Percentiles rank a stretch among this genome's conserved stretches.
phyloP scores from a whole-genome alignment of 2,888 invertebrate species.

The Rhingia rostrata region DNA sequence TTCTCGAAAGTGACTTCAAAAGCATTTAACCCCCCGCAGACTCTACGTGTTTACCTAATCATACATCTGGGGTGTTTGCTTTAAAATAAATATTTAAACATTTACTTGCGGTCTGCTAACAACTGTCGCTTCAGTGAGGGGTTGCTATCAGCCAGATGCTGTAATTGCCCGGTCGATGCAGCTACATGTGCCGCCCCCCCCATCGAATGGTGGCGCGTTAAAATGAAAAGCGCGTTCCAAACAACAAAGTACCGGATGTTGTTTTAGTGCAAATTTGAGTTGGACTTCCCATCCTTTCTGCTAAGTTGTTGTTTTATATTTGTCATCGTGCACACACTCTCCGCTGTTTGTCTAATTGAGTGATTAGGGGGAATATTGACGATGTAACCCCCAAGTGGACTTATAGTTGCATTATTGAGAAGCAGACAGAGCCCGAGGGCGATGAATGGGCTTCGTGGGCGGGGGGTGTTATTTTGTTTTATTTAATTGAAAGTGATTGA shows the following conservation, averaged over 20 bases:
- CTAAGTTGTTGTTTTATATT: slow-evolving; percentile 4
- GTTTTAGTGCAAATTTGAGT: slow-evolving; percentile 37
- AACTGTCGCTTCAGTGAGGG: slow-evolving; percentile 5
- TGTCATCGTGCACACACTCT: not conserved
- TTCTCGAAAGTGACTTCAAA: slow-evolving; percentile 55
- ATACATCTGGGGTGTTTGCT: slow-evolving; percentile 46
- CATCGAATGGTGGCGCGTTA: no score
- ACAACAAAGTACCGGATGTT: slow-evolving; percentile 67
- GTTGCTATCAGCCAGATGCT: slow-evolving; percentile 15
- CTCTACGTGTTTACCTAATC: slow-evolving; percentile 42
- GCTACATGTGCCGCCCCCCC: no score
- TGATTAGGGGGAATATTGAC: slow-evolving; percentile 33
- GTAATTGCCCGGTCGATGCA: slow-evolving; percentile 1
- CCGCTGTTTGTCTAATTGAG: slow-evolving; percentile 50
- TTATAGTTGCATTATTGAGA: not conserved
- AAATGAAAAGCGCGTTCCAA: not conserved
- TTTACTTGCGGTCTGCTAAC: slow-evolving; percentile 11
- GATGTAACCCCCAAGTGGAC: slow-evolving; percentile 31
- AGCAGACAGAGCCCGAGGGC: not conserved
- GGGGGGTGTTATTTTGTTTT: slow-evolving; percentile 35
- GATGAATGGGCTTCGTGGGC: not conserved
- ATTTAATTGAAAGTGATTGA: slow-evolving; percentile 37
- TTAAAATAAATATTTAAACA: slow-evolving; percentile 71
- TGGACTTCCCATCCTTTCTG: slow-evolving; percentile 34
- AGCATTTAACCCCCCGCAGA: slow-evolving; percentile 24